A percentile compares a stretch with the other conserved stretches of the same genome.
phyloP scores from a whole-genome alignment of 2,113 vertebrate genomes.

The Nesoenas mayeri region DNA sequence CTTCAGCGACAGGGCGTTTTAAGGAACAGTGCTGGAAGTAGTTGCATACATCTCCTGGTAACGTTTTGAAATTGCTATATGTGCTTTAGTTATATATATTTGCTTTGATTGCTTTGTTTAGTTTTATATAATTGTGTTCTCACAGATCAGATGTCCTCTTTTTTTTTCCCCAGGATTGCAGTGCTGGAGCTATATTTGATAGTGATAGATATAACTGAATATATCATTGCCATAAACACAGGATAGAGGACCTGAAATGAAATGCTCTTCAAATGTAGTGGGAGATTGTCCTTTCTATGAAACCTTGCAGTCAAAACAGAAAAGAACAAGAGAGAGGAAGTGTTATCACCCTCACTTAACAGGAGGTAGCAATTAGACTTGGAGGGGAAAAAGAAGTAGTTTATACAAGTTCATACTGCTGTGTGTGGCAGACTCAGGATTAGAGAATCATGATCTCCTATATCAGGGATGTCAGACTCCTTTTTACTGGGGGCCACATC shows the following conservation, averaged over 20 bases:
- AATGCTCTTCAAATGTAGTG: not conserved
- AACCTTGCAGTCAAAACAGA: not conserved
- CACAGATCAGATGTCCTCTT: not conserved
- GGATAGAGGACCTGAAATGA: not conserved
- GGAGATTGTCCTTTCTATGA: not conserved
- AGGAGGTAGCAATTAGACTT: not conserved
- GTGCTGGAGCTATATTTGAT: not conserved
- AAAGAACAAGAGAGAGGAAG: not conserved
- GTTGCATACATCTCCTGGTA: not conserved
- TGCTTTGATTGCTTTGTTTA: not conserved
- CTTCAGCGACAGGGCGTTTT: not conserved
- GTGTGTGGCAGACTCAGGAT: not conserved
- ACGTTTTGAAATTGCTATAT: not conserved
- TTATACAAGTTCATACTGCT: not conserved
- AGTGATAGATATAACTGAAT: not conserved
- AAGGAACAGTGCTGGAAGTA: not conserved
- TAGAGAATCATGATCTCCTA: not conserved
- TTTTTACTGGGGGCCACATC: too few species aligned
- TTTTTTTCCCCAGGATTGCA: accelerated
- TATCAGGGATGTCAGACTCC: not conserved
- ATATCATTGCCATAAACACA: not conserved
- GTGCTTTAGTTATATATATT: not conserved
- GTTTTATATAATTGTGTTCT: not conserved
- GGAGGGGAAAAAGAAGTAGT: not conserved
- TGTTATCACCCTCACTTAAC: not conserved